phyloP scores from a whole-genome alignment of 1,140 invertebrate genomes.

The Drosophila murphyi region DNA sequence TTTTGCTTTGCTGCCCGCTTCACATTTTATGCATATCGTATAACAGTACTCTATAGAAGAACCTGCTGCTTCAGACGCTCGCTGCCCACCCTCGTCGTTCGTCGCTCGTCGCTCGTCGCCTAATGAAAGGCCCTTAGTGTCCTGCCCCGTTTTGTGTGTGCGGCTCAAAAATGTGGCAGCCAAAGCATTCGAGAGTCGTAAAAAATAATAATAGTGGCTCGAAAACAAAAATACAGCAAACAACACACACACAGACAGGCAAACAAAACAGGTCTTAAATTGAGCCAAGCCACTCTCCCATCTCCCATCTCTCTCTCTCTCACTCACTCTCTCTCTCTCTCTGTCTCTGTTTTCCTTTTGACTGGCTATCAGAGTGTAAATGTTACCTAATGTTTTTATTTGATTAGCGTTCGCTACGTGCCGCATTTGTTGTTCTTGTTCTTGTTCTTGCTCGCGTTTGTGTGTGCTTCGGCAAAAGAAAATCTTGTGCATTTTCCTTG shows the following conservation, averaged over 20 bases:
- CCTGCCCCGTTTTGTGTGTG: constrained; percentile 25
- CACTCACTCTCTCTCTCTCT: constrained; percentile 10
- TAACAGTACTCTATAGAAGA: constrained; percentile 28
- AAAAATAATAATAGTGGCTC: constrained; percentile 70
- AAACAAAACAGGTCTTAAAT: constrained; percentile 50
- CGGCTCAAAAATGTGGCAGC: constrained; percentile 66
- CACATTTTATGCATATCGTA: constrained; percentile 66
- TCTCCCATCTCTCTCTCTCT: background rate
- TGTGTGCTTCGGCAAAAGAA: constrained; percentile 13
- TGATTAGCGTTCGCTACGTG: constrained; percentile 80
- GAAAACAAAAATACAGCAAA: constrained; percentile 28
- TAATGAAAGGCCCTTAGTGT: constrained; percentile 73
- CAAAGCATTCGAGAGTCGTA: constrained; percentile 55
- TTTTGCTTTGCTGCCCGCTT: constrained; percentile 6
- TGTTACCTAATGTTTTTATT: constrained; percentile 81
- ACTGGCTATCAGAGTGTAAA: constrained; percentile 71
- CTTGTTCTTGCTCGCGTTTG: constrained; percentile 10
- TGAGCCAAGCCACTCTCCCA: constrained; percentile 34
- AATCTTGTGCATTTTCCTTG: constrained; percentile 69
- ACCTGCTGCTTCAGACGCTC: constrained; percentile 3
- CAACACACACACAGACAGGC: background rate
- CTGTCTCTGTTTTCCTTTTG: background rate
- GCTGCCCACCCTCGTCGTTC: constrained; percentile 43
- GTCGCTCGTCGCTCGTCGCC: constrained; percentile 45
- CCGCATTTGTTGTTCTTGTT: constrained; percentile 56